Conservation (phyloP, 2,797 vertebrate species). For the Stomatorhinus walkeri region DNA sequence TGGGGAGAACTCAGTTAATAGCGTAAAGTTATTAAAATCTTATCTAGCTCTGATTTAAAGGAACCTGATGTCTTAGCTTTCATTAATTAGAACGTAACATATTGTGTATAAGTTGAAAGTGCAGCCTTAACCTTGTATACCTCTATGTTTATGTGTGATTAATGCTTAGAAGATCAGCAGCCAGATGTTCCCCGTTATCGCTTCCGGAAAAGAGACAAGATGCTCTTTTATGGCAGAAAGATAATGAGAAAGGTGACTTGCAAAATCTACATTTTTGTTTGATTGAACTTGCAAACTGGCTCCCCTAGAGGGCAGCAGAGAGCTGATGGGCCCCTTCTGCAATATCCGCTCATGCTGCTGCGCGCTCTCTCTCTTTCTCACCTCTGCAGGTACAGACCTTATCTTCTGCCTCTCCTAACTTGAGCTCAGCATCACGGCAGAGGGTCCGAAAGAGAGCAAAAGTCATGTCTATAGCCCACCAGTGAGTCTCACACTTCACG, state of each 20-base stretch:
- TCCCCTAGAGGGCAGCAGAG: background rate
- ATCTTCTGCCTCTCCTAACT: constrained; percentile 58
- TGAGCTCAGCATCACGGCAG: constrained; percentile 62
- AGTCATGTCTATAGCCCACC: constrained; percentile 84
- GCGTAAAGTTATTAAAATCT: background rate
- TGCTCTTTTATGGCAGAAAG: constrained; percentile 91
- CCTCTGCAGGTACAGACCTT: constrained; percentile 77
- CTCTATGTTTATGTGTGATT: background rate
- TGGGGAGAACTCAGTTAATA: background rate
- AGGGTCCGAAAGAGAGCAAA: constrained; percentile 78
- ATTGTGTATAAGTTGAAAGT: background rate
- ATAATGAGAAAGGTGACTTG: constrained; percentile 83
- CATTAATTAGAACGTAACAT: background rate
- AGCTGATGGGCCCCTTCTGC: background rate
- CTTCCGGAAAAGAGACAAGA: constrained; percentile 86
- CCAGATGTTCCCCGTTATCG: constrained; percentile 77
- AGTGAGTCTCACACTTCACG: constrained; percentile 53
- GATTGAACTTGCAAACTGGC: background rate
- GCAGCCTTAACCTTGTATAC: background rate
- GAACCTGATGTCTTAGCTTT: background rate
- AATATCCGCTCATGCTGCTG: background rate
- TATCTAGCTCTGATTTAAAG: background rate
- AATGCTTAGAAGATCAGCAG: constrained; percentile 44
- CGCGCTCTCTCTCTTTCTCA: background rate
- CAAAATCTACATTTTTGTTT: background rate